Conservation (phyloP, 2,113 vertebrate genomes). For the Amazona vittata region DNA sequence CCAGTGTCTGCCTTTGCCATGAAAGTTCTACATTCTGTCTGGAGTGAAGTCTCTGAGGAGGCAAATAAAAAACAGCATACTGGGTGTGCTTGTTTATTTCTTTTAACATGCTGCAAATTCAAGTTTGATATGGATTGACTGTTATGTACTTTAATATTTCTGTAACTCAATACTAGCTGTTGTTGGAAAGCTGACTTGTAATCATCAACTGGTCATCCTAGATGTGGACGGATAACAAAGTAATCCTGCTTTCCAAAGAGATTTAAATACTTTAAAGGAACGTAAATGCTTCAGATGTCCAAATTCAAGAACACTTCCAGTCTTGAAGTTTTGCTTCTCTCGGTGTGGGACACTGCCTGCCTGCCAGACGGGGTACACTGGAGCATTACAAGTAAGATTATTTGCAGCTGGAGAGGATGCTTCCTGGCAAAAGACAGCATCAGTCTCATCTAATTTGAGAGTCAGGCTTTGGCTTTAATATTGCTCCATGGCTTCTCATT, state of each 20-base stretch:
- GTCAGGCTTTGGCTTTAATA: not conserved
- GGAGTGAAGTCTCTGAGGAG: not conserved
- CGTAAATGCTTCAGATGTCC: not conserved
- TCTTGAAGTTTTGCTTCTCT: not conserved
- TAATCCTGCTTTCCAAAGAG: not conserved
- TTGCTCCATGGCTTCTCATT: not conserved
- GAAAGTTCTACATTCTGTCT: not conserved
- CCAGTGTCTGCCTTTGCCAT: not conserved
- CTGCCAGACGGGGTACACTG: not conserved
- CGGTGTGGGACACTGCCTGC: not conserved
- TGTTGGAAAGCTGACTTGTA: not conserved
- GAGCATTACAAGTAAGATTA: not conserved
- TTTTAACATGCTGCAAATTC: not conserved
- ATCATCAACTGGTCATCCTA: not conserved
- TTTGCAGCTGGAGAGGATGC: not conserved
- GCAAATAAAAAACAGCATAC: not conserved
- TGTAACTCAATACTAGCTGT: not conserved
- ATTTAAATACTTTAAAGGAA: not conserved
- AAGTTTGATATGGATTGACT: not conserved
- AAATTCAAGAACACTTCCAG: not conserved
- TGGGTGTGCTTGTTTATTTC: not conserved
- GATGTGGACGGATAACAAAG: not conserved
- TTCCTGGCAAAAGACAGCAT: not conserved
- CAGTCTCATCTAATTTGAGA: fast-evolving
- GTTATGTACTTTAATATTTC: not conserved